These are phyloP conservation scores for Eupithecia abbreviata DNA, from an alignment of 2,888 invertebrate genomes.

Conservation along the genomic window DNA sequence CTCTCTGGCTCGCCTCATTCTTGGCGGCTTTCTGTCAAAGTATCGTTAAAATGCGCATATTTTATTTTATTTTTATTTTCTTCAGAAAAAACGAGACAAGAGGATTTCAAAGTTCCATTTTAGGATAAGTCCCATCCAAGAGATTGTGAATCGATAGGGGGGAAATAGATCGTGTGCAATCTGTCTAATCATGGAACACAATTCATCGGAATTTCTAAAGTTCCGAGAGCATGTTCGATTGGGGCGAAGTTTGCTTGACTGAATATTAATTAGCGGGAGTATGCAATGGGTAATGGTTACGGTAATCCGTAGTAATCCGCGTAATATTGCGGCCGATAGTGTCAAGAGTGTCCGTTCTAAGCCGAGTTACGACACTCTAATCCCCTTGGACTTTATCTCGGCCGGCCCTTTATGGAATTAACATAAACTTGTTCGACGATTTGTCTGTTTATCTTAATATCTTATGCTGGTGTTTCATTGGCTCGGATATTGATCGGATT, in stretches of 20 bases:
- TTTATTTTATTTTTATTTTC: slow-evolving; percentile 60
- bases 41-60: slow-evolving; percentile 71
- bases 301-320: slow-evolving; percentile 63
- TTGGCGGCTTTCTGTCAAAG: slow-evolving; percentile 63
- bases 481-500: slow-evolving; percentile 41
- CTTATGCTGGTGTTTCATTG: slow-evolving; percentile 50
- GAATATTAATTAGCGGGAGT: slow-evolving; percentile 63
- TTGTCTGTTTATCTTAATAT: slow-evolving; percentile 71
- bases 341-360: slow-evolving; percentile 71
- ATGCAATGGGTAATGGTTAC: slow-evolving; percentile 66
- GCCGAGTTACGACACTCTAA: slow-evolving; percentile 72
- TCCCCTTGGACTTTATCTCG: slow-evolving; percentile 69
- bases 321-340: slow-evolving; percentile 71
- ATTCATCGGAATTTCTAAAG: slow-evolving; percentile 41
- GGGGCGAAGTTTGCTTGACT: slow-evolving; percentile 50
- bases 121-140: slow-evolving; percentile 8
- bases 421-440: slow-evolving; percentile 72
- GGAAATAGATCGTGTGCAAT: slow-evolving; percentile 49
- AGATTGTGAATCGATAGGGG: slow-evolving; percentile 10
- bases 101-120: slow-evolving; percentile 42
- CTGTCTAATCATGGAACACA: slow-evolving; percentile 47
- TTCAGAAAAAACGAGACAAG: slow-evolving; percentile 50
- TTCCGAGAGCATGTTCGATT: slow-evolving; percentile 49
- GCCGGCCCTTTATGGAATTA: slow-evolving; percentile 77
- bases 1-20: slow-evolving; percentile 62